A percentile compares a stretch with the other conserved stretches of the same genome.
These are phyloP conservation scores for Lagodon rhomboides DNA, from an alignment of 2,797 vertebrate genomes.

Conservation along the genomic window DNA sequence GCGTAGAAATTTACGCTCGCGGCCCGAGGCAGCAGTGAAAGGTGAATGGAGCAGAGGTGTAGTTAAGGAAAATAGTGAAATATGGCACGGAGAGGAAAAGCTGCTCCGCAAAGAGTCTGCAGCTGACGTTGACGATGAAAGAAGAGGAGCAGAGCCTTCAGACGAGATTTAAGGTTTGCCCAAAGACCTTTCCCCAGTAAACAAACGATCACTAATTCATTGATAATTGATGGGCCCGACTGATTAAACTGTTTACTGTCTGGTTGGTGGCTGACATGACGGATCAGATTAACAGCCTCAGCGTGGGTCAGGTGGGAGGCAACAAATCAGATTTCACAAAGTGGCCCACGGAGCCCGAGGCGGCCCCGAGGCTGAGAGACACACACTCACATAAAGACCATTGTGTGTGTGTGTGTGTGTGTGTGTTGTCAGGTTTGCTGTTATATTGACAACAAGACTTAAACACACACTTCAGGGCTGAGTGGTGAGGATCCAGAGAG, in stretches of 20 bases:
- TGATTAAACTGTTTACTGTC: slow-evolving; percentile 8
- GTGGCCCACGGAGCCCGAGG: slow-evolving; percentile 23
- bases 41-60: slow-evolving; percentile 62
- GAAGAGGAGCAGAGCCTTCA: neutral
- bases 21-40: slow-evolving; percentile 54
- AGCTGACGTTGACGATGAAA: slow-evolving; percentile 21
- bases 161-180: neutral
- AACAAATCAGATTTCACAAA: slow-evolving; percentile 13
- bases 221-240: neutral
- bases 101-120: slow-evolving; percentile 9
- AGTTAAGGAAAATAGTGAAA: slow-evolving; percentile 52
- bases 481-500: neutral
- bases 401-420: slow-evolving; percentile 1
- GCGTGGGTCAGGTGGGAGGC: slow-evolving; percentile 2
- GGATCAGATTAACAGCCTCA: slow-evolving; percentile 18
- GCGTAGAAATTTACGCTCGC: slow-evolving; percentile 33
- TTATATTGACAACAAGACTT: neutral
- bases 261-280: neutral
- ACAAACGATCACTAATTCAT: neutral
- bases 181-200: neutral
- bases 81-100: slow-evolving; percentile 29
- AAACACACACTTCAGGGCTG: neutral
- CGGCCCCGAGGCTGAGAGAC: slow-evolving; percentile 21
- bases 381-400: slow-evolving; percentile 7
- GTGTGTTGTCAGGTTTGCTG: slow-evolving; percentile 1